Evolutionary conservation across 2,888 invertebrate genomes (phyloP), one percentile per base, ranked within the genome.

Genomic region (Rhopalosiphum nymphaeae): DNA sequence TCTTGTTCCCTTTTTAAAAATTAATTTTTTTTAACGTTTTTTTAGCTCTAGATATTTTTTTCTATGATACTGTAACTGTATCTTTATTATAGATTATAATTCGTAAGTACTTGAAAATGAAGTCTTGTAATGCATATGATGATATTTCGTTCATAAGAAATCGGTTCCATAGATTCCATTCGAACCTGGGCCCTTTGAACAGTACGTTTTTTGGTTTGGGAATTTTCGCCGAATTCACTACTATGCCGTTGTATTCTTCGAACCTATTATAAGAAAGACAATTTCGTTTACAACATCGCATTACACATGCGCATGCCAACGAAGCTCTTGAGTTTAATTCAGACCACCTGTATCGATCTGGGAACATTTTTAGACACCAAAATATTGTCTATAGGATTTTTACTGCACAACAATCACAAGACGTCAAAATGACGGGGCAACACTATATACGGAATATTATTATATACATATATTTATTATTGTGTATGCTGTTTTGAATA

Each of bases 321-420:
- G 10, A n/a, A 44, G 42, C 44, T 91, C 49, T 90, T 61, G 56
- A 89, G 88, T 89, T 57, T 57, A 57, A 42, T 57, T 46, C 57
- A 46, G 93, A 93, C 93, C 93, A 93, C 93, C 93, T 93, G 85
- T 93, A 85, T 90, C 26, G 92, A 92, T 92, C 61, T 87, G 86
- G 61, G 92, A 92, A 92, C n/a, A 29, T 87, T 86, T 87, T 61
- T 29, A 29, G 86, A 61, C 21, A 78, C 87, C 61, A 87, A 92
- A 92, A 61, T 46, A 67, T 92, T 21, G 49, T 92, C 49, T 46
- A 91, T 61, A 78, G 91, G 91, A 86, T 84, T 57, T 61, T 57
- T 46, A 86, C 46, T 67, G 46, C 21, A 53, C 87, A 88, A 92
- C 61, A 53, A 92, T 92, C 67, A 92, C 53, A 67, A 92, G 21